phyloP scores from a whole-genome alignment of 2,888 invertebrate species.

The Ochlodes sylvanus region DNA sequence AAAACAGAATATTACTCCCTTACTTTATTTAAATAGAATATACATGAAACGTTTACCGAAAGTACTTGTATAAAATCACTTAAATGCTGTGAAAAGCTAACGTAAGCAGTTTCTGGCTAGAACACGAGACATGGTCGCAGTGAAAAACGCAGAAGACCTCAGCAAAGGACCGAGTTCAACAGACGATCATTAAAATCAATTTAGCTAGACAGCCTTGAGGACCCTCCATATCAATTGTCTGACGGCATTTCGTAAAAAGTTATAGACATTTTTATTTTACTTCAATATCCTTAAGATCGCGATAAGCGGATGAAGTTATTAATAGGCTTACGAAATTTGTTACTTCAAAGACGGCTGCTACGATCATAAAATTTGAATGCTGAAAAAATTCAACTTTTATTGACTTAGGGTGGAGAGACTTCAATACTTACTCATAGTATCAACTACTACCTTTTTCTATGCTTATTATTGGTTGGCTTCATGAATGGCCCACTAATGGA shows the following conservation, averaged over 20 bases:
- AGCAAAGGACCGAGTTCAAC: background rate
- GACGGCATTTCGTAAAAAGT: constrained; percentile 17
- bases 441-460: no score
- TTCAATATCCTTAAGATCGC: constrained; percentile 12
- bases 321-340: background rate
- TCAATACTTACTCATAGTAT: no score
- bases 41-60: no score
- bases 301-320: constrained; percentile 22
- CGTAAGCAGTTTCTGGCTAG: no score
- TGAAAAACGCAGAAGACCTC: no score
- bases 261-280: constrained; percentile 27
- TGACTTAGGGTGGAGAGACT: background rate
- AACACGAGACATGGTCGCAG: no score
- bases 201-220: constrained; percentile 21
- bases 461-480: no score
- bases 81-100: no score
- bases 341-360: background rate
- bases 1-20: no score
- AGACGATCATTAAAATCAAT: constrained; percentile 18
- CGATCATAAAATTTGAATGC: background rate
- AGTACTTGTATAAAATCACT: no score
- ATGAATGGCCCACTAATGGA: no score
- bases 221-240: constrained; percentile 11
- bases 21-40: no score
- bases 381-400: background rate